Percentiles rank a stretch among this genome's conserved stretches.
Evolutionary conservation across 2,888 invertebrate species (phyloP).

Genomic region (Trachelus troglodyta): DNA sequence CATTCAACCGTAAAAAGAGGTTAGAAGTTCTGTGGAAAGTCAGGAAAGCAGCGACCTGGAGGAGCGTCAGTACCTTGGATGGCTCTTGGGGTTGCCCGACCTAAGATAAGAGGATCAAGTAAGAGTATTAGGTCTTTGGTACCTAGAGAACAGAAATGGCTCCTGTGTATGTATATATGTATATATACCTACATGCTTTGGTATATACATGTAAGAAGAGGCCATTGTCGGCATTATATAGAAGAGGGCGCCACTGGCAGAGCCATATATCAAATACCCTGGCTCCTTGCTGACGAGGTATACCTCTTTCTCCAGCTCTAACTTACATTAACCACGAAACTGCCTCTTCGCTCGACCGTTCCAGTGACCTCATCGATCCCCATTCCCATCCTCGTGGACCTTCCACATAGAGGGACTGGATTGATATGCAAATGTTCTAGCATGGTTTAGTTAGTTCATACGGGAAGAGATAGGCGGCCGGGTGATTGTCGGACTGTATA

Average conservation of each 20-base stretch:
- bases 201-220: neutral
- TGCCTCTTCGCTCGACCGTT: neutral
- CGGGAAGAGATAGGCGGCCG: neutral
- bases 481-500: neutral
- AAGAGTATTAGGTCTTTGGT: conserved; percentile 19
- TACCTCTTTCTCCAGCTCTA: neutral
- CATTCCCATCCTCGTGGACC: neutral
- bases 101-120: conserved; percentile 22
- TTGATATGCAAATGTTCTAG: conserved; percentile 3
- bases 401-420: neutral
- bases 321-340: conserved; percentile 3
- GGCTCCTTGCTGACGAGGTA: conserved; percentile 7
- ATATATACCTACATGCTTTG: no score
- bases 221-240: conserved; percentile 3
- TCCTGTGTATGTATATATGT: neutral
- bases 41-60: neutral
- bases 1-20: neutral
- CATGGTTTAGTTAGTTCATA: neutral
- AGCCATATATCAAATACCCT: neutral
- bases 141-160: neutral
- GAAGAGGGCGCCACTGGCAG: neutral
- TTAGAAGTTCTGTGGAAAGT: neutral
- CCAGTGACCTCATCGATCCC: neutral
- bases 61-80: neutral
- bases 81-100: conserved; percentile 6